Evolutionary conservation across 2,888 invertebrate genomes (phyloP), one percentile per base, ranked within the genome.

Genomic region (Diachrysia chrysitis): DNA sequence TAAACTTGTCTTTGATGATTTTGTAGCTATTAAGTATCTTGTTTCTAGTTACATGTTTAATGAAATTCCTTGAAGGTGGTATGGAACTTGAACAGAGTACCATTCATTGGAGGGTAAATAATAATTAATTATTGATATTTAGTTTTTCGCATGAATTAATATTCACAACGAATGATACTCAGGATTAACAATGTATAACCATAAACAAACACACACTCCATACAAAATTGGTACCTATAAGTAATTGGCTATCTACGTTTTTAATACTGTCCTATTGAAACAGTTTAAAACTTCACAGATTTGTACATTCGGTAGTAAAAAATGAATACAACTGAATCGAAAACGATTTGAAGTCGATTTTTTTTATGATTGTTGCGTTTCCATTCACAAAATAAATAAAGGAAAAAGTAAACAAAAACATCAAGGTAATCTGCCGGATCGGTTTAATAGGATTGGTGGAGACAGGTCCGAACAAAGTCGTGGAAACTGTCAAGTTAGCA

Each of bases 401-500:
- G 19, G 19, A 19, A 51, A 63, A 54, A 12, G 59, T 48, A 61
- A 71, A 64, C 62, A 68, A 68, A 61, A 64, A 73, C 37, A 59
- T 62, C 58, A 55, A 42, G 17, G 25, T 23, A 65, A 79, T 65
- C 58, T 48, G 19, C 29, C 9, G 17, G 46, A 17, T 46, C 14
- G 19, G 17, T 21, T 51, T 21, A 51, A 51, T 10, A 51, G 19
- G 19, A 48, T 4, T 2, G 19, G 19, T 9, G 48, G 48, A 19
- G 46, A 63, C 67, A 71, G 63, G 66, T 75, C 75, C 66, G 71
- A 75, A 82, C 62, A 76, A 76, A 79, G 70, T 79, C 72, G 66
- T 56, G 32, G 23, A 56, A 75, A 74, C 79, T 83, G 82, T 76
- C 77, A 71, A 82, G 73, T 55, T 80, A 73, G n/a, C n/a, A n/a